Base-by-base conservation (phyloP, 2,113 vertebrate species). In the Ciconia boyciana region DNA sequence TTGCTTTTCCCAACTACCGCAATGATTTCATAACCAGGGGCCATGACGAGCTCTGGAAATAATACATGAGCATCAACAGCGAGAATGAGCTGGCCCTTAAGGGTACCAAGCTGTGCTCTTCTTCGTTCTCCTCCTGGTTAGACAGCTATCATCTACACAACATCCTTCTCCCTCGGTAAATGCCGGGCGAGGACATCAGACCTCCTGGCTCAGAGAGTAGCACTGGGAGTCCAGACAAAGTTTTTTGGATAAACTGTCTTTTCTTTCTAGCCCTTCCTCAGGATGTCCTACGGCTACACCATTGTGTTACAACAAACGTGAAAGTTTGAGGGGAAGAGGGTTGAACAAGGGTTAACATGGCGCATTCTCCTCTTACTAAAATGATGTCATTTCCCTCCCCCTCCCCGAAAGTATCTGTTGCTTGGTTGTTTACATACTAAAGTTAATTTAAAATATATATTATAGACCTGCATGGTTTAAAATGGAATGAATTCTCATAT, bases 321-420 rank as follows among this genome's bases (percentile, higher is more conserved):
- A 43, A 78, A 80, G 69, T 81, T 97, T 10, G 64, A 90, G 29
- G n/a, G 29, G 41, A 80, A 16, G 43, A 84, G n/a, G 82, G 87
- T n/a, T 87, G 92, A 95, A 91, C 62, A 96, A 97, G 96, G 92
- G 94, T 97, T 96, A 96, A 95, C 68, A 8, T 77, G 93, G 87
- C 1, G 4, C 86, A 24, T 79, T 96, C 93, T 95, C 83, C 64
- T 90, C 91, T 97, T 92, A 91, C 86, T 77, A 79, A 95, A 94
- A 91, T 95, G 93, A 97, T 90, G 92, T 93, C 76, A 96, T 88
- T 96, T 93, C 86, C 83, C 88, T 77, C 81, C 70, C 70, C 65
- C 64, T 75, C 28, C 80, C 69, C 0, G 2, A 94, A 96, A 97
- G 88, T 97, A 95, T 96, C 91, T 95, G 78, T 94, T 94, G 87